Percentiles rank a stretch among this genome's conserved stretches.
phyloP scores from a whole-genome alignment of 2,888 invertebrate genomes.

The Tetramorium bicarinatum region DNA sequence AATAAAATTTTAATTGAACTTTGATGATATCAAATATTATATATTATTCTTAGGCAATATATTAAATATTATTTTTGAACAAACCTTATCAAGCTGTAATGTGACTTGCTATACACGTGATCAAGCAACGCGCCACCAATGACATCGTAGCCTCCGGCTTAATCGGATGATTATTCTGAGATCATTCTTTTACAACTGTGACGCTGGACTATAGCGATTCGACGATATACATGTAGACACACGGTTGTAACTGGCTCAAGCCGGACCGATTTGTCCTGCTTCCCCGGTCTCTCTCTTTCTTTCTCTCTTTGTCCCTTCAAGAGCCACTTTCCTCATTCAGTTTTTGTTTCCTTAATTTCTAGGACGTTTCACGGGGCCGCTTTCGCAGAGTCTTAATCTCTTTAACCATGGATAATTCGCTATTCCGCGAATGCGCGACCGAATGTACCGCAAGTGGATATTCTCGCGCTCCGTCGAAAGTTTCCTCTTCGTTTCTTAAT shows the following conservation, averaged over 20 bases:
- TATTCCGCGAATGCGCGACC: constrained; percentile 30
- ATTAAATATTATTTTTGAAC: neutral
- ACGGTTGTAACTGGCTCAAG: constrained; percentile 66
- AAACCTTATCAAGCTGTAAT: constrained; percentile 5
- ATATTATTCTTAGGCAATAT: too few species aligned
- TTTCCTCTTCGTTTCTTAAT: constrained; percentile 35
- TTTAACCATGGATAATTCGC: constrained; percentile 39
- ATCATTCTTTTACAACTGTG: constrained; percentile 80
- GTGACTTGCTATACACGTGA: neutral
- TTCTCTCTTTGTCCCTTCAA: constrained; percentile 40
- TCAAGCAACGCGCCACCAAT: constrained; percentile 71
- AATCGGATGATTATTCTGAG: constrained; percentile 85
- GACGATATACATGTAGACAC: constrained; percentile 41
- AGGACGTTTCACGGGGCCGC: constrained; percentile 25
- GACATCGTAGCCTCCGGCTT: constrained; percentile 80
- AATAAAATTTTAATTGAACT: neutral
- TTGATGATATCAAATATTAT: neutral
- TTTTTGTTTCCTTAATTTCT: constrained; percentile 39
- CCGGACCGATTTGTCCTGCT: constrained; percentile 48
- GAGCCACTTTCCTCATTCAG: constrained; percentile 10
- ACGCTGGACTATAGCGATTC: constrained; percentile 53
- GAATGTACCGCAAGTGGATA: neutral
- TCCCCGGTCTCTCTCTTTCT: constrained; percentile 1
- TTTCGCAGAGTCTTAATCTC: constrained; percentile 41
- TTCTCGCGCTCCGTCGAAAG: constrained; percentile 39